Evolutionary conservation across 1,140 invertebrate genomes (phyloP).

Genomic region (Aphidius gifuensis): DNA sequence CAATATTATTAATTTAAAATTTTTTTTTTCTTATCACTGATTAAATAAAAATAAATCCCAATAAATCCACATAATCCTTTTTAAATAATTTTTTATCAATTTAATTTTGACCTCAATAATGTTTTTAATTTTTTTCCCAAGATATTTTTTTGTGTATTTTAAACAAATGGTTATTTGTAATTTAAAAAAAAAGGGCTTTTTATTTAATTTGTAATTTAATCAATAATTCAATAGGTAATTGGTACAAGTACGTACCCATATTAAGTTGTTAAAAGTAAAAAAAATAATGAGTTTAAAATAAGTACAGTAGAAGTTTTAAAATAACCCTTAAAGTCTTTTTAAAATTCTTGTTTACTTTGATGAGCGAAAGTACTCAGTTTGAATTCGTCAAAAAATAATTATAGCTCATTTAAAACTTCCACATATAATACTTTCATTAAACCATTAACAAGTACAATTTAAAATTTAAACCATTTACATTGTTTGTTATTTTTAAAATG

Average conservation of each 20-base stretch:
- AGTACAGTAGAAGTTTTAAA: no score
- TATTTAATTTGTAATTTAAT: background rate
- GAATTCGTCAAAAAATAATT: slow-evolving; percentile 9
- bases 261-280: slow-evolving; percentile 2
- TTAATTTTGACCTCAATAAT: background rate
- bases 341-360: no score
- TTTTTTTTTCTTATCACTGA: slow-evolving; percentile 4
- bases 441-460: no score
- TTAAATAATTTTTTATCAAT: background rate
- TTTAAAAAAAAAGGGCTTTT: background rate
- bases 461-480: no score
- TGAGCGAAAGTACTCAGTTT: background rate
- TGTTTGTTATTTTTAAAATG: no score
- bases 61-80: background rate
- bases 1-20: slow-evolving; percentile 1
- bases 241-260: slow-evolving; percentile 14
- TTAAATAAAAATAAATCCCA: slow-evolving; percentile 9
- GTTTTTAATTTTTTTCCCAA: background rate
- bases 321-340: no score
- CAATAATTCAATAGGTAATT: slow-evolving; percentile 13
- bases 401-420: no score
- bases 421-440: no score
- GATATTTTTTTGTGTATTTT: slow-evolving; percentile 4
- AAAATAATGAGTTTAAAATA: slow-evolving; percentile 4
- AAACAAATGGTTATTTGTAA: background rate